Percentiles rank a stretch among this genome's conserved stretches.
These are phyloP conservation scores for Grus americana DNA, from an alignment of 2,113 vertebrate genomes.

Conservation along the genomic window DNA sequence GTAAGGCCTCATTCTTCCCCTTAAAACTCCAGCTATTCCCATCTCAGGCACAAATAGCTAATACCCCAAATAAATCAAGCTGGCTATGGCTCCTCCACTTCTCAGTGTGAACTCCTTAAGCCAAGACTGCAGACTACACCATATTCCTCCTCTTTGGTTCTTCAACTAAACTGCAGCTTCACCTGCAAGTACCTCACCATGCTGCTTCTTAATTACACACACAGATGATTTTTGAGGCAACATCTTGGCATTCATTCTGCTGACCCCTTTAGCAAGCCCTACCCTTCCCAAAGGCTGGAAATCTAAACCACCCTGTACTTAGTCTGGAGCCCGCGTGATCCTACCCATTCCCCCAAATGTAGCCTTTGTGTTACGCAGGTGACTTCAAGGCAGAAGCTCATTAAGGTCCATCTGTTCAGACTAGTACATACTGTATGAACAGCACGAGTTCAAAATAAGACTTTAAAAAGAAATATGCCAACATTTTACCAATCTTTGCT, in stretches of 20 bases:
- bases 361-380: not conserved
- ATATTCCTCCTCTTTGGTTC: not conserved
- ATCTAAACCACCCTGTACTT: not conserved
- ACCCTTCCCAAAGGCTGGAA: not conserved
- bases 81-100: not conserved
- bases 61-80: not conserved
- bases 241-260: not conserved
- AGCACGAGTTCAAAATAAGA: not conserved
- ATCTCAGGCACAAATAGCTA: not conserved
- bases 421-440: not conserved
- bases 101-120: not conserved
- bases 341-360: not conserved
- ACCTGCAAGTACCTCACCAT: not conserved
- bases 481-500: not conserved
- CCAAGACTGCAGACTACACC: not conserved
- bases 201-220: not conserved
- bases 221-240: rapidly evolving
- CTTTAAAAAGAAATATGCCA: not conserved
- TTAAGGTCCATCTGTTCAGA: not conserved
- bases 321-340: rapidly evolving
- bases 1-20: not conserved
- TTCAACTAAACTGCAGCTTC: not conserved
- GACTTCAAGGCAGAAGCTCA: not conserved
- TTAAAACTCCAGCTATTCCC: not conserved
- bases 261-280: not conserved